These are phyloP conservation scores for Microplitis deprimator DNA, from an alignment of 2,888 invertebrate genomes.

Conservation along the genomic window DNA sequence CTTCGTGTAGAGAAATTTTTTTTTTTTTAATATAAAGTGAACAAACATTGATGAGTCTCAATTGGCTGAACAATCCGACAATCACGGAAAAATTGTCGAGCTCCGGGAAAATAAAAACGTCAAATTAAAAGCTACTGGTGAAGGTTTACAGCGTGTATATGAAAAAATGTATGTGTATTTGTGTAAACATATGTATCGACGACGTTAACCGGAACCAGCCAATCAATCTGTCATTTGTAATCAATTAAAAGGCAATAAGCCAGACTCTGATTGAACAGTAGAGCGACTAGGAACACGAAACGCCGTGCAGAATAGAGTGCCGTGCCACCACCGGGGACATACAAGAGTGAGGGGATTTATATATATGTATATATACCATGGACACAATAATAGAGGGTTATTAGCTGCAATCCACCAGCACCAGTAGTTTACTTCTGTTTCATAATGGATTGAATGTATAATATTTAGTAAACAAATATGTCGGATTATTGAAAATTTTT, in stretches of 20 bases:
- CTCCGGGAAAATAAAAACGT: background rate
- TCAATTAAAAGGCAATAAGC: constrained; percentile 71
- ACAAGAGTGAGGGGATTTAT: background rate
- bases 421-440: constrained; percentile 60
- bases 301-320: constrained; percentile 9
- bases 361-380: constrained; percentile 47
- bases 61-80: background rate
- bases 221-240: constrained; percentile 70
- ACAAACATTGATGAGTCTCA: background rate
- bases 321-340: constrained; percentile 16
- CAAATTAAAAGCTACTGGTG: constrained; percentile 1
- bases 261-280: constrained; percentile 65
- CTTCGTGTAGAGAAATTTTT: background rate
- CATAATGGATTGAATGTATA: constrained; percentile 9
- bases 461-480: background rate
- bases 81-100: constrained; percentile 3
- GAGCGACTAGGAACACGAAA: constrained; percentile 45
- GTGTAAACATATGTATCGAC: constrained; percentile 8
- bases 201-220: constrained; percentile 46
- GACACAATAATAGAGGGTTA: constrained; percentile 68
- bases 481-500: constrained; percentile 7
- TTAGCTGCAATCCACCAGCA: constrained; percentile 56
- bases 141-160: background rate
- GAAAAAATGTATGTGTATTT: constrained; percentile 6
- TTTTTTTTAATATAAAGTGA: background rate